These are phyloP conservation scores for Berghia stephanieae DNA, from an alignment of 1,140 invertebrate species.

Conservation along the genomic window DNA sequence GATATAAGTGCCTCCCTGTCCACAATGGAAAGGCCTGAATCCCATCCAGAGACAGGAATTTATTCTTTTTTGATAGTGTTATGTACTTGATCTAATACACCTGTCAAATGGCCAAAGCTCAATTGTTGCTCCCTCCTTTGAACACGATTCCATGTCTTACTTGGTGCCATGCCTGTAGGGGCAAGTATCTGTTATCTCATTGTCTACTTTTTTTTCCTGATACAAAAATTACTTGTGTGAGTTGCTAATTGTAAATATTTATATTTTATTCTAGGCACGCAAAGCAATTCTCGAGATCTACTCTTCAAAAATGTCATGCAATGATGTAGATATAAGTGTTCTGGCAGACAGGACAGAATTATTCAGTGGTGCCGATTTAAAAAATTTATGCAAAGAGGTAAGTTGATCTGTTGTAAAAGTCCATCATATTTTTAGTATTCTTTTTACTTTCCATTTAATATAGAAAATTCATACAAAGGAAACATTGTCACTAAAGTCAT, in stretches of 20 bases:
- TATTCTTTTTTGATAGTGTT: not conserved
- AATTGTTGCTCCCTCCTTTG: not conserved
- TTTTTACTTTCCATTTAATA: not conserved
- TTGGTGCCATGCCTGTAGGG: no score
- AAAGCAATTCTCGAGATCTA: constrained; percentile 13
- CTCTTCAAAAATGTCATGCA: constrained; percentile 8
- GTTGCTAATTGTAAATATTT: not conserved
- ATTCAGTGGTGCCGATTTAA: constrained; percentile 26
- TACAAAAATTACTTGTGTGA: not conserved
- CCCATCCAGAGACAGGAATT: not conserved
- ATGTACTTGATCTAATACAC: not conserved
- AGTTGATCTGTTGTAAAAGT: not conserved
- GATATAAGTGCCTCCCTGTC: not conserved
- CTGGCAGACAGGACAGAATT: constrained; percentile 9
- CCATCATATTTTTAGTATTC: not conserved
- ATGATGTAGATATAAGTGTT: not conserved
- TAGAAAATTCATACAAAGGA: not conserved
- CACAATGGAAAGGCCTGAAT: not conserved
- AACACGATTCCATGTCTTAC: no score
- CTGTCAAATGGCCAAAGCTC: not conserved
- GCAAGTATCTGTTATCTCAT: no score
- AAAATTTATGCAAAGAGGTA: constrained; percentile 31
- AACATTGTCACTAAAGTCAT: no score
- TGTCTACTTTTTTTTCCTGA: not conserved
- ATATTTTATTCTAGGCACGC: not conserved